These are phyloP conservation scores for Polyploca ridens DNA, from an alignment of 2,888 invertebrate species.

Conservation along the genomic window DNA sequence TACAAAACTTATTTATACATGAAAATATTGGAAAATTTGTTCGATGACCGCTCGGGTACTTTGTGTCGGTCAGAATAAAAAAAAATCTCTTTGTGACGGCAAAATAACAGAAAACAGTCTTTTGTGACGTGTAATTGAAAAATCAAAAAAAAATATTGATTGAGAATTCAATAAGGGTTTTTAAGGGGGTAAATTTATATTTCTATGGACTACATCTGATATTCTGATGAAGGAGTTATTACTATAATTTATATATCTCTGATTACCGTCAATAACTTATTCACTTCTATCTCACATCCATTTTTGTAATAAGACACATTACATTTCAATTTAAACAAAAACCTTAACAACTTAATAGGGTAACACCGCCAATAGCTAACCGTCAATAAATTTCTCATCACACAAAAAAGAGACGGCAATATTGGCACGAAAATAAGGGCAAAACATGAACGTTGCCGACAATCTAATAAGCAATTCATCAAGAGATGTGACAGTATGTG, in stretches of 20 bases:
- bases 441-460: conserved; percentile 62
- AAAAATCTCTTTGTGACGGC: conserved; percentile 17
- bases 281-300: background rate
- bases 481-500: conserved; percentile 75
- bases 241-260: no score
- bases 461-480: conserved; percentile 81
- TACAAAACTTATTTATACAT: conserved; percentile 10
- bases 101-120: conserved; percentile 1
- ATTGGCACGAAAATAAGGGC: conserved; percentile 63
- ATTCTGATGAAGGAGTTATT: background rate
- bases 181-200: background rate
- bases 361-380: conserved; percentile 48
- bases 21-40: background rate
- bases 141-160: conserved; percentile 1
- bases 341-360: conserved; percentile 51
- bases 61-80: conserved; percentile 11
- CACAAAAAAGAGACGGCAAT: conserved; percentile 51
- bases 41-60: background rate
- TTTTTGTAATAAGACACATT: background rate
- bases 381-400: conserved; percentile 45
- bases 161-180: background rate
- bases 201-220: background rate
- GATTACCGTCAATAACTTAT: no score
- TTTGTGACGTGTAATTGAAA: conserved; percentile 18
- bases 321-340: conserved; percentile 25